These are phyloP conservation scores for Calyptomena viridis DNA, from an alignment of 2,113 vertebrate genomes.

Conservation along the genomic window DNA sequence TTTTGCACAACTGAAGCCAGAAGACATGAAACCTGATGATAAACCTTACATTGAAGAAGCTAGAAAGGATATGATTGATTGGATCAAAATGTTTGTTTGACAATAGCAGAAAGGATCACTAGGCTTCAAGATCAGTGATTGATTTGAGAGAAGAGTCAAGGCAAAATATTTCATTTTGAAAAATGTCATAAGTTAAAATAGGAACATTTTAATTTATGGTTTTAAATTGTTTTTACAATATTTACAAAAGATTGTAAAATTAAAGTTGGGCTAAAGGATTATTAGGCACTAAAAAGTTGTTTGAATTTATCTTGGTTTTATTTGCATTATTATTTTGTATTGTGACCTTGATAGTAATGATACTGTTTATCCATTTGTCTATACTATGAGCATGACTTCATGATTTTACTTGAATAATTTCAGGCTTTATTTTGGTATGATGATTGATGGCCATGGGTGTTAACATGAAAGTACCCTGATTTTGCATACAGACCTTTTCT, in stretches of 20 bases:
- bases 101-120: neutral
- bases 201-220: neutral
- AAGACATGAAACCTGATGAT: conserved; percentile 83
- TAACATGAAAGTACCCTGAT: neutral
- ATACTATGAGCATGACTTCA: neutral
- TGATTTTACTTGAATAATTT: neutral
- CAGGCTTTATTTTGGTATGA: neutral
- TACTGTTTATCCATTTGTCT: neutral
- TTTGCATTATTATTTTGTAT: neutral
- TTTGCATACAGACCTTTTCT: neutral
- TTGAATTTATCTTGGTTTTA: neutral
- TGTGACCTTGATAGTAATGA: neutral
- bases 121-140: neutral
- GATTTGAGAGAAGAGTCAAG: neutral
- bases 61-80: conserved; percentile 85
- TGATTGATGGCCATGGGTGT: neutral
- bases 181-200: neutral
- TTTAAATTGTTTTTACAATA: conserved; percentile 12
- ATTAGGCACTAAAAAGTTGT: conserved; percentile 2
- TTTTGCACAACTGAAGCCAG: conserved; percentile 88
- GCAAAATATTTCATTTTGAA: neutral
- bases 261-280: neutral
- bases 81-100: conserved; percentile 86
- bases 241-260: neutral
- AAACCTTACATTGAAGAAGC: conserved; percentile 84